Conservation (phyloP, 2,888 invertebrate genomes). For the Clostera curtula region DNA sequence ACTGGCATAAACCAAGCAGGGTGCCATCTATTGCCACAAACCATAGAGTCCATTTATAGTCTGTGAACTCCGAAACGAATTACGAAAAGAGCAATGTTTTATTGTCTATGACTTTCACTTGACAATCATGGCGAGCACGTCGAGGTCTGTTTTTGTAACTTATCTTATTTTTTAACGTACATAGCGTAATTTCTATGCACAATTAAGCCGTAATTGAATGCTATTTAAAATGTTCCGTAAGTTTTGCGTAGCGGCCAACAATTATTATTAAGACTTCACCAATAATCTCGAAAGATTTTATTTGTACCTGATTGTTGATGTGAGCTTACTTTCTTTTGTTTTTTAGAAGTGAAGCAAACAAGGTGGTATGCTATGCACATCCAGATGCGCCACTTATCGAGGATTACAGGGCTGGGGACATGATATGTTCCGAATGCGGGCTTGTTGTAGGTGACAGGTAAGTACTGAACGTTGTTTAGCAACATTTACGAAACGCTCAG, state of each 20-base stretch:
- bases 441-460: constrained; percentile 98
- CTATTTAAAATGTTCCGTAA: constrained; percentile 38
- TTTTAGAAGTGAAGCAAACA: constrained; percentile 81
- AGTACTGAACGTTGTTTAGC: constrained; percentile 30
- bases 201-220: constrained; percentile 31
- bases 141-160: constrained; percentile 74
- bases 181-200: constrained; percentile 29
- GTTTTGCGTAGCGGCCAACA: constrained; percentile 27
- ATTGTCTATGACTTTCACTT: constrained; percentile 21
- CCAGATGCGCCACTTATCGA: constrained; percentile 97
- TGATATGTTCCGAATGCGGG: constrained; percentile 99
- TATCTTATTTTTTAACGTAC: constrained; percentile 44
- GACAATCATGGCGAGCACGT: constrained; percentile 80
- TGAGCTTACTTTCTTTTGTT: constrained; percentile 53
- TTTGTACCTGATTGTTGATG: constrained; percentile 51
- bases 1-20: too few relatives aligned
- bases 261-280: constrained; percentile 22
- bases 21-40: too few relatives aligned
- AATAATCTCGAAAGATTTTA: constrained; percentile 30
- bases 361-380: constrained; percentile 93
- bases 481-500: constrained; percentile 39
- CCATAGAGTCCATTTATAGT: too few relatives aligned
- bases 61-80: too few relatives aligned
- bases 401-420: constrained; percentile 98
- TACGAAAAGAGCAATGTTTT: not conserved